Conservation (phyloP, 2,113 vertebrate genomes). For the Shinisaurus crocodilurus region DNA sequence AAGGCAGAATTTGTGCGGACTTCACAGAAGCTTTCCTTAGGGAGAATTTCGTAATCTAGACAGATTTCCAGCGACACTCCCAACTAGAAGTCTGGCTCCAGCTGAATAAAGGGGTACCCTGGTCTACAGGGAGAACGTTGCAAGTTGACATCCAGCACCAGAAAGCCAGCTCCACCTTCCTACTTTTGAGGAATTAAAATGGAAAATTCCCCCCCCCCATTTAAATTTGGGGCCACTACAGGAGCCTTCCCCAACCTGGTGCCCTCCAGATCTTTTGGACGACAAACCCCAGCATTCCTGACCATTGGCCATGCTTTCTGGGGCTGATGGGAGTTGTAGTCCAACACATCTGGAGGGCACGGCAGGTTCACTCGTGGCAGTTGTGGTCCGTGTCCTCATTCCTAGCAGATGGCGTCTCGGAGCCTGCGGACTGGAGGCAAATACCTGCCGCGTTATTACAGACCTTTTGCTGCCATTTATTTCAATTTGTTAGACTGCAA, state of each 20-base stretch:
- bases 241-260: too few relatives aligned
- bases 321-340: too few relatives aligned
- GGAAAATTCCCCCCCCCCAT: neutral
- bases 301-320: too few relatives aligned
- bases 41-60: neutral
- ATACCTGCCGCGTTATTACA: neutral
- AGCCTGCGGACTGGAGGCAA: neutral
- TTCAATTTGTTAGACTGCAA: conserved; percentile 34
- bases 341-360: too few relatives aligned
- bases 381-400: conserved; percentile 48
- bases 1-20: neutral
- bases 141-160: neutral
- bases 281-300: too few relatives aligned
- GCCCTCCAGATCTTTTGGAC: too few relatives aligned
- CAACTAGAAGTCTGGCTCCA: neutral
- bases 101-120: neutral
- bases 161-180: neutral
- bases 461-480: conserved; percentile 45
- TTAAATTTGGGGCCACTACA: conserved; percentile 28
- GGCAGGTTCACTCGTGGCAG: conserved; percentile 22
- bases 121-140: too few relatives aligned
- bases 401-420: conserved; percentile 8
- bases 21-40: neutral
- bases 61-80: too few relatives aligned
- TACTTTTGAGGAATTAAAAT: conserved; percentile 14